phyloP scores from a whole-genome alignment of 37 sponge, comb jelly and placozoan species.

The Halichondria panicea region DNA sequence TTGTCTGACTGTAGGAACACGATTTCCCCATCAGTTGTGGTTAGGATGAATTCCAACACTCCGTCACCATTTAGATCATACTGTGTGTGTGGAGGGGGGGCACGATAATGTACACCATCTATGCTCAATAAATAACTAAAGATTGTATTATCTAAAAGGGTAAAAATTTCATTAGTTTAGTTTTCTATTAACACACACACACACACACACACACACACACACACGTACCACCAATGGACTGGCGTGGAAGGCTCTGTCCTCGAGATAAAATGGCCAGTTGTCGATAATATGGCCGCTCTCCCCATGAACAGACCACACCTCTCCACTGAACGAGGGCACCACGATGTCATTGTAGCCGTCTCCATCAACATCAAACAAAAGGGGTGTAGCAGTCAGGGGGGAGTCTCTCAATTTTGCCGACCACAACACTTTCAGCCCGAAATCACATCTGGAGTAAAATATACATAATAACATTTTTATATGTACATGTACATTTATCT shows the following conservation, averaged over 20 bases:
- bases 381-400: slow-evolving; percentile 59
- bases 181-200: background rate
- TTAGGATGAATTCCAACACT: slow-evolving; percentile 48
- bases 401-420: slow-evolving; percentile 40
- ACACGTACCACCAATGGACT: slow-evolving; percentile 56
- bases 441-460: slow-evolving; percentile 31
- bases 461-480: too few species aligned
- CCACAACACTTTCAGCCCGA: slow-evolving; percentile 31
- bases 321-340: slow-evolving; percentile 53
- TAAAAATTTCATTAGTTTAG: background rate
- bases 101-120: background rate
- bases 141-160: background rate
- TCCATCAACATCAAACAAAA: slow-evolving; percentile 67
- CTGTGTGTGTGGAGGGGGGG: slow-evolving; percentile 17
- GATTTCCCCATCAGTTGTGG: slow-evolving; percentile 73
- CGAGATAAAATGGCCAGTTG: slow-evolving; percentile 76
- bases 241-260: slow-evolving; percentile 61
- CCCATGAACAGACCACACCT: slow-evolving; percentile 74
- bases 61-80: slow-evolving; percentile 74
- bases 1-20: slow-evolving; percentile 58
- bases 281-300: slow-evolving; percentile 76
- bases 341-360: slow-evolving; percentile 72
- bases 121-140: background rate
- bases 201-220: background rate
- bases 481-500: too few species aligned